phyloP scores from a whole-genome alignment of 2,113 vertebrate genomes.

The Atractosteus spatula region DNA sequence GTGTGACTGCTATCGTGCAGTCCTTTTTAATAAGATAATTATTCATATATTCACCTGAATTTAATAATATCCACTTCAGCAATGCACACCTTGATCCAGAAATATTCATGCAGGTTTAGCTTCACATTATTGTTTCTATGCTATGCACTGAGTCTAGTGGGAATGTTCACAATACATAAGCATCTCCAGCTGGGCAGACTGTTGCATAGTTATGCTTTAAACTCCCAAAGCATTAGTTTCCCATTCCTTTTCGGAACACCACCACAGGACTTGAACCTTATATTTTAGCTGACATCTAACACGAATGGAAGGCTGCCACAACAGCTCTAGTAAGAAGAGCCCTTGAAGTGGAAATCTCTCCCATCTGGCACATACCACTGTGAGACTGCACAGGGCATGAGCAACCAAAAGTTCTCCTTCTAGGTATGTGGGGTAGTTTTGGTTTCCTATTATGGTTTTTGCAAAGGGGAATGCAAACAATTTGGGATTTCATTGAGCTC shows the following conservation, averaged over 20 bases:
- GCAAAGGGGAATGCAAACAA: conserved; percentile 5
- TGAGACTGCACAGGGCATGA: neutral
- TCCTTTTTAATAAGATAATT: too few relatives aligned
- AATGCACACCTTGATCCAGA: too few relatives aligned
- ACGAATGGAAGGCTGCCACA: neutral
- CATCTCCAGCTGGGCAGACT: too few relatives aligned
- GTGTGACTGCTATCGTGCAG: too few relatives aligned
- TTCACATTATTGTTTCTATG: too few relatives aligned
- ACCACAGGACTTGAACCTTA: neutral
- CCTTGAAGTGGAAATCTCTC: neutral
- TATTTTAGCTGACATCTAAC: neutral
- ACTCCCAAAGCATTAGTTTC: neutral
- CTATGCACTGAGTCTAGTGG: too few relatives aligned
- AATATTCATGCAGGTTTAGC: too few relatives aligned
- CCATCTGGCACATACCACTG: neutral
- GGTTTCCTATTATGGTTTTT: neutral
- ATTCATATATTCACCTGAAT: too few relatives aligned
- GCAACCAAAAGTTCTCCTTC: neutral
- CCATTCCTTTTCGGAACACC: neutral
- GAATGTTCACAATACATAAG: too few relatives aligned
- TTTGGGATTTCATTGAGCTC: conserved; percentile 32
- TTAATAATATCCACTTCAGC: too few relatives aligned
- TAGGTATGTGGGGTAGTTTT: neutral
- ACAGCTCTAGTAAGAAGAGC: neutral
- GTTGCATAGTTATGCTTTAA: too few relatives aligned